These are phyloP conservation scores for Poecilia latipinna DNA, from an alignment of 2,113 vertebrate species.

Conservation along the genomic window DNA sequence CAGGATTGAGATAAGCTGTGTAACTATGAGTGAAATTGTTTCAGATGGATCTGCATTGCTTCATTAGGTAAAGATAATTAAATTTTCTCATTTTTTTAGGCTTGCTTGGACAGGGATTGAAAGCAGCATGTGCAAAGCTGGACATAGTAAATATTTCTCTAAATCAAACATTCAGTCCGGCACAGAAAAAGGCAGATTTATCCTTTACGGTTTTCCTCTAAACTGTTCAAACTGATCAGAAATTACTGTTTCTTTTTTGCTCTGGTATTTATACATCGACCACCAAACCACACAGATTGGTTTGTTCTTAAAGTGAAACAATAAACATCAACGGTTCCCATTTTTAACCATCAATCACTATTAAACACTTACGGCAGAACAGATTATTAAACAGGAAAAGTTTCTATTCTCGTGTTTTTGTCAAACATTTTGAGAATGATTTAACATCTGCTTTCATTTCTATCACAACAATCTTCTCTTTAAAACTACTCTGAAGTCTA, in stretches of 20 bases:
- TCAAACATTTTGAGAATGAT: too few relatives aligned
- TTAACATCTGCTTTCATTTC: too few relatives aligned
- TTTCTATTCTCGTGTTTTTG: too few relatives aligned
- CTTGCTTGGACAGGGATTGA: neutral
- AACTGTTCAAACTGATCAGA: neutral
- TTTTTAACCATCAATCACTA: too few relatives aligned
- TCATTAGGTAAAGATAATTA: constrained; percentile 9
- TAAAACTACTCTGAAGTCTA: too few relatives aligned
- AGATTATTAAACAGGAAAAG: too few relatives aligned
- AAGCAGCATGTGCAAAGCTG: neutral
- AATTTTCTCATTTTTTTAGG: too few relatives aligned
- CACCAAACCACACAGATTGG: neutral
- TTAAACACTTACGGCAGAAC: too few relatives aligned
- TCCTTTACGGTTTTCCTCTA: neutral
- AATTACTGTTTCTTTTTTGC: neutral
- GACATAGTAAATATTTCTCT: neutral
- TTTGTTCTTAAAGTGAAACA: neutral
- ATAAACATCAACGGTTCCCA: neutral
- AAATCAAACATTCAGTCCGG: neutral
- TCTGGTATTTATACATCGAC: neutral
- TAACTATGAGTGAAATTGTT: constrained; percentile 2
- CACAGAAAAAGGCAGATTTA: neutral
- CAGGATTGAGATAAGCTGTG: neutral
- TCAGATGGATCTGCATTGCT: neutral
- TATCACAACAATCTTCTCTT: too few relatives aligned